These are phyloP conservation scores for Sebastes hopkinsi DNA, from an alignment of 2,797 vertebrate species.

Conservation along the genomic window DNA sequence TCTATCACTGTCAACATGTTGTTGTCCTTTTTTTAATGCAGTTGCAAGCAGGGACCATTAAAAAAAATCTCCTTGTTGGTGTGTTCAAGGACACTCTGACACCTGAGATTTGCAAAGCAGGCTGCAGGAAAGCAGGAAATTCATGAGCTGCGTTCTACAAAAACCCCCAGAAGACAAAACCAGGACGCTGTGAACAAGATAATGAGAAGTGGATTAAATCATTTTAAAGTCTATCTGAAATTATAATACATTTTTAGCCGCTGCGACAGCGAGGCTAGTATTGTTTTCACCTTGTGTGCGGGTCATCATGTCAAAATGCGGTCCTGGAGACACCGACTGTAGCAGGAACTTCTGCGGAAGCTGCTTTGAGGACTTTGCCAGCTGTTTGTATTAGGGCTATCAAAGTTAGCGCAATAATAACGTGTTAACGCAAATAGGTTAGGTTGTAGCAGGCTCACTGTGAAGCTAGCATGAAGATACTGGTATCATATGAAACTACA, in stretches of 20 bases:
- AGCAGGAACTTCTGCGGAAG: background rate
- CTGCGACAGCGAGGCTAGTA: background rate
- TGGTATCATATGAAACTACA: no score
- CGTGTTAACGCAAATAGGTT: no score
- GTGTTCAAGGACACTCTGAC: slow-evolving; percentile 32
- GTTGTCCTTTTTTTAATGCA: slow-evolving; percentile 4
- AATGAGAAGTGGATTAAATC: background rate
- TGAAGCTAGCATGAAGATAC: no score
- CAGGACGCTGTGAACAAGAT: background rate
- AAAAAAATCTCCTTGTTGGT: background rate
- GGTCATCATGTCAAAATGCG: background rate
- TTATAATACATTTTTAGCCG: background rate
- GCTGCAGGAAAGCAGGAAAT: background rate
- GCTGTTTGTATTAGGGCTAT: rapidly evolving
- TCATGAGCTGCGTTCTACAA: background rate
- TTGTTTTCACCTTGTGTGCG: background rate
- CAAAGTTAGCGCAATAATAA: no score
- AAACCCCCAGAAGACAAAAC: background rate
- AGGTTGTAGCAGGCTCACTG: rapidly evolving
- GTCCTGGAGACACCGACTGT: background rate
- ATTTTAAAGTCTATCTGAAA: background rate
- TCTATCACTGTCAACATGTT: slow-evolving; percentile 21
- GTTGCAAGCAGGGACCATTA: background rate
- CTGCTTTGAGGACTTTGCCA: background rate
- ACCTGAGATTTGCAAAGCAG: slow-evolving; percentile 7